Evolutionary conservation across 1,140 invertebrate genomes (phyloP).

Genomic region (Saccostrea glomerata): DNA sequence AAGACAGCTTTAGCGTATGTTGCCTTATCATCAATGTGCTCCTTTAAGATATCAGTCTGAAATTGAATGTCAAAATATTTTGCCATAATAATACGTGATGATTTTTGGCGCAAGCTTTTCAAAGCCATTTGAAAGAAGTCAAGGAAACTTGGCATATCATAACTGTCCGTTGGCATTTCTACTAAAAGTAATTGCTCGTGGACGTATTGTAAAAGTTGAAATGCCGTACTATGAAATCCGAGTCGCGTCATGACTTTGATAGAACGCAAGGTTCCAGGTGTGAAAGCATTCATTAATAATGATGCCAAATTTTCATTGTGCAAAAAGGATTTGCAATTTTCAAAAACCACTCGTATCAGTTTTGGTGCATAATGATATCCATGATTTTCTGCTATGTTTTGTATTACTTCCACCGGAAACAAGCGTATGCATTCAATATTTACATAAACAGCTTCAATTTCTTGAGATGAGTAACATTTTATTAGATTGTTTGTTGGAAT

Average conservation of each 20-base stretch:
- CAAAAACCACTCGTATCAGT: not conserved
- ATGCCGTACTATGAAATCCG: not conserved
- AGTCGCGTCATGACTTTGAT: not conserved
- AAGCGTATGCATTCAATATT: conserved; percentile 1
- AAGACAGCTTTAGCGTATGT: not conserved
- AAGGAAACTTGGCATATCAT: not conserved
- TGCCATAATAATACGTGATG: not conserved
- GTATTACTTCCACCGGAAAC: not conserved
- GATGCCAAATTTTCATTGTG: not conserved
- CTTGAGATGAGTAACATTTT: not conserved
- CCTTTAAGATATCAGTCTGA: not conserved
- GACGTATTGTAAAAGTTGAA: not conserved
- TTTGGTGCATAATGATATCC: conserved; percentile 7
- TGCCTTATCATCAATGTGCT: not conserved
- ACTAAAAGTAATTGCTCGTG: not conserved
- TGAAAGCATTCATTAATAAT: not conserved
- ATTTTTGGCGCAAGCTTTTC: not conserved
- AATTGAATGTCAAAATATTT: not conserved
- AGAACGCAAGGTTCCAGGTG: not conserved
- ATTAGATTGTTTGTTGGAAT: not conserved
- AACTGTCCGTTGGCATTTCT: not conserved
- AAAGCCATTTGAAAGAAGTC: not conserved
- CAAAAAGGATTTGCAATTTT: not conserved
- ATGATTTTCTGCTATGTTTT: not conserved
- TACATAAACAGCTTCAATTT: not conserved